Conservation (phyloP, 2,888 invertebrate genomes). For the Melinaea marsaeus region DNA sequence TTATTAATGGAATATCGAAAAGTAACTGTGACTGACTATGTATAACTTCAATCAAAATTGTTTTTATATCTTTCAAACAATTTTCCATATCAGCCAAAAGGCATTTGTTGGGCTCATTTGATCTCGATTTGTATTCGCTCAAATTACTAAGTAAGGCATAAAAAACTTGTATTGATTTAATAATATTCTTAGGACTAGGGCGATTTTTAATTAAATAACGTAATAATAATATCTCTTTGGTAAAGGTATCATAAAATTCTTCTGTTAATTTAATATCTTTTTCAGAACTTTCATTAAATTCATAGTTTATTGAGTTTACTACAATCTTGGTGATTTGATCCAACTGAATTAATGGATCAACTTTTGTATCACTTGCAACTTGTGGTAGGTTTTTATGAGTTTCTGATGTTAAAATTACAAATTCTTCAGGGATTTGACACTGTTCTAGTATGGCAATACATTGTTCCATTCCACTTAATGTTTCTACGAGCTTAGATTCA, state of each 20-base stretch:
- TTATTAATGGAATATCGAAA: conserved; percentile 42
- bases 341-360: conserved; percentile 50
- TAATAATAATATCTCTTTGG: conserved; percentile 56
- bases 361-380: conserved; percentile 48
- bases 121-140: conserved; percentile 45
- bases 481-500: conserved; percentile 57
- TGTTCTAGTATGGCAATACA: conserved; percentile 40
- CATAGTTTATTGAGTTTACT: conserved; percentile 51
- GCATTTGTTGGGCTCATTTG: conserved; percentile 45
- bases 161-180: conserved; percentile 61
- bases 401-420: conserved; percentile 50
- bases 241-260: conserved; percentile 56
- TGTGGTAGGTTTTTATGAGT: conserved; percentile 44
- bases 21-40: conserved; percentile 49
- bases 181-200: conserved; percentile 55
- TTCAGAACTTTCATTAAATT: conserved; percentile 42
- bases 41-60: conserved; percentile 48
- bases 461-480: conserved; percentile 56
- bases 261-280: conserved; percentile 54
- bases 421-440: conserved; percentile 55
- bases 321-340: conserved; percentile 53
- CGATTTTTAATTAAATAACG: conserved; percentile 51
- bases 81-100: conserved; percentile 48
- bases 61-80: conserved; percentile 47
- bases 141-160: conserved; percentile 46